phyloP scores from a whole-genome alignment of 2,113 vertebrate genomes.

The Chelonoidis abingdonii region DNA sequence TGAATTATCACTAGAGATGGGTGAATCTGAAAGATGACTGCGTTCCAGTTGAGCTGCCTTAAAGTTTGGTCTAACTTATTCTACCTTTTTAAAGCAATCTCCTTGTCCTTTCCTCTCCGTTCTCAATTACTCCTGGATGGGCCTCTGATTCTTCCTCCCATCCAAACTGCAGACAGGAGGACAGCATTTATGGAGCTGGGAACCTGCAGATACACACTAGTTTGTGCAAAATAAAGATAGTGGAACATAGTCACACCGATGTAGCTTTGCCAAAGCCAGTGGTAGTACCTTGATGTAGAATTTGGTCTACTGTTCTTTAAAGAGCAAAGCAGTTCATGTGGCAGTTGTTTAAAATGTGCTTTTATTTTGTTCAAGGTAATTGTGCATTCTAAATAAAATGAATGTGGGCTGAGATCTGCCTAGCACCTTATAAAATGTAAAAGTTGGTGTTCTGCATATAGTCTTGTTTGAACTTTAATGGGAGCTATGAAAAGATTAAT shows the following conservation, averaged over 20 bases:
- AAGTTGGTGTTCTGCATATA: not conserved
- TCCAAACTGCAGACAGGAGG: not conserved
- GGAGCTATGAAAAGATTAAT: not conserved
- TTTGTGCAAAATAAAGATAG: not conserved
- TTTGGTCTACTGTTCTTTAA: not conserved
- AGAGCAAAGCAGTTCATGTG: not conserved
- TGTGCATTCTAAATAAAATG: not conserved
- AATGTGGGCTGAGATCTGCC: not conserved
- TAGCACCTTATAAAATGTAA: not conserved
- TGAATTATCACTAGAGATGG: conserved; percentile 26
- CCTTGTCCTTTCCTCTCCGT: not conserved
- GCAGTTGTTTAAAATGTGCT: not conserved
- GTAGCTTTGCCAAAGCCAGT: not conserved
- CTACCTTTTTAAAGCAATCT: not conserved
- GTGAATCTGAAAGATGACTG: not conserved
- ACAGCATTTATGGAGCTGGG: not conserved
- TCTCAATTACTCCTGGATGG: not conserved
- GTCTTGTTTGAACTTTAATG: not conserved
- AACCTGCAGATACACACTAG: not conserved
- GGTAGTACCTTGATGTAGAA: not conserved
- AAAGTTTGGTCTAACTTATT: not conserved
- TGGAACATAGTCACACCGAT: not conserved
- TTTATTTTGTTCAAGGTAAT: not conserved
- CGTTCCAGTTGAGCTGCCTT: not conserved
- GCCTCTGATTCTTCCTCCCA: not conserved